These are phyloP conservation scores for Aphidius ervi DNA, from an alignment of 1,140 invertebrate species.

Conservation along the genomic window DNA sequence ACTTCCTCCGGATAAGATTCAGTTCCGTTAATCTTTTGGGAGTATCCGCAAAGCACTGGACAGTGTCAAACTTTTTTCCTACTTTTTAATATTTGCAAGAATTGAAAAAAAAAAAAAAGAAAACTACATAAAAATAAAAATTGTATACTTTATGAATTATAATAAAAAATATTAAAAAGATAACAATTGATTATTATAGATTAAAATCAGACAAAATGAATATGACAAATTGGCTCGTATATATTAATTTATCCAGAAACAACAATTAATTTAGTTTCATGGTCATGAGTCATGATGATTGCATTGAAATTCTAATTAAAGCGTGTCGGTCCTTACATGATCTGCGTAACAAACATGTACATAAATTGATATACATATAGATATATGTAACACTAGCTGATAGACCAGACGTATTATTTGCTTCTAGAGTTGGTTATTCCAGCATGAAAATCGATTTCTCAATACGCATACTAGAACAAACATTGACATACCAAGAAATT, in stretches of 20 bases:
- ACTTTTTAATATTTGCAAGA: no score
- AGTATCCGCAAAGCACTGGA: no score
- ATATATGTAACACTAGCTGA: not conserved
- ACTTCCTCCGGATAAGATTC: slow-evolving; percentile 21
- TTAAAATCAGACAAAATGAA: no score
- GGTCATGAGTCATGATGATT: slow-evolving; percentile 10
- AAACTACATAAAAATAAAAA: no score
- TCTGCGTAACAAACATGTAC: not conserved
- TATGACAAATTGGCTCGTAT: no score
- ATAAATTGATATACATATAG: not conserved
- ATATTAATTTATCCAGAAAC: no score
- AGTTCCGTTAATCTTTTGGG: slow-evolving; percentile 21
- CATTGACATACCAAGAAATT: not conserved
- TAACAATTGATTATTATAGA: no score
- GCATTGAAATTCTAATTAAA: slow-evolving; percentile 22
- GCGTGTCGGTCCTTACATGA: slow-evolving; percentile 10
- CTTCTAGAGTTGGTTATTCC: not conserved
- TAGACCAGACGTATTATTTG: no score
- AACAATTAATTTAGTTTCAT: slow-evolving; percentile 22
- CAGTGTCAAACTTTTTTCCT: no score
- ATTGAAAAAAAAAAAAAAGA: no score
- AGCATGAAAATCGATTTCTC: not conserved
- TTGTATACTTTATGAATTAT: no score
- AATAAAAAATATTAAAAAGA: no score
- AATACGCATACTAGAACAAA: not conserved